Conservation (phyloP, 2,113 vertebrate genomes). For the Shinisaurus crocodilurus region DNA sequence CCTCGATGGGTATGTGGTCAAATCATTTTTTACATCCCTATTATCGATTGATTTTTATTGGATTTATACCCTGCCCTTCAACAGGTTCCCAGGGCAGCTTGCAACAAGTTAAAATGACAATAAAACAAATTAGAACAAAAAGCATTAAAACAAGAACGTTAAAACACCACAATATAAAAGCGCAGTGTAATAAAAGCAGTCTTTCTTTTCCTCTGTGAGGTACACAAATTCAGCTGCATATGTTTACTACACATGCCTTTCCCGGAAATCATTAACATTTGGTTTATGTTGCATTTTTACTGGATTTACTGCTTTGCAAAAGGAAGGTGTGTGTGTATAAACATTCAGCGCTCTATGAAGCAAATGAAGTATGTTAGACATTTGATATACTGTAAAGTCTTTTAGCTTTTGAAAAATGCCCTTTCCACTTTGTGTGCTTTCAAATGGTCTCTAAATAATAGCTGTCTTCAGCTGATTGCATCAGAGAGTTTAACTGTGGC, state of each 20-base stretch:
- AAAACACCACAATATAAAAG: neutral
- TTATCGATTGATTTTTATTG: neutral
- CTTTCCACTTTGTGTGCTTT: slow-evolving; percentile 40
- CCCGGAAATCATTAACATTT: slow-evolving; percentile 42
- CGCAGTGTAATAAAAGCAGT: neutral
- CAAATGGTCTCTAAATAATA: slow-evolving; percentile 56
- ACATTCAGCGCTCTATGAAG: slow-evolving; percentile 52
- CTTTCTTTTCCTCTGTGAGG: slow-evolving; percentile 21
- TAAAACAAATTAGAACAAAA: neutral
- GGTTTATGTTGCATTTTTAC: slow-evolving; percentile 48
- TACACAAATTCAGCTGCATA: slow-evolving; percentile 7
- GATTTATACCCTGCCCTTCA: neutral
- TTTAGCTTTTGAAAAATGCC: slow-evolving; percentile 48
- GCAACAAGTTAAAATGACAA: slow-evolving; percentile 16
- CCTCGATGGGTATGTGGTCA: neutral
- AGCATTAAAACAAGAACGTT: neutral
- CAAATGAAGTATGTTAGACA: slow-evolving; percentile 54
- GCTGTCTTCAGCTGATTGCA: slow-evolving; percentile 55
- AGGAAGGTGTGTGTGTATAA: slow-evolving; percentile 63
- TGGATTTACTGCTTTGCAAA: slow-evolving; percentile 63
- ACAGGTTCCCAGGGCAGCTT: neutral
- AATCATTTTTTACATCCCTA: neutral
- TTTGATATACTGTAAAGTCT: slow-evolving; percentile 49
- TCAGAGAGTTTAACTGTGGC: slow-evolving; percentile 38
- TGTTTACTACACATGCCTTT: slow-evolving; percentile 15